Evolutionary conservation across 2,888 invertebrate species (phyloP), one percentile per base, ranked within the genome.

Genomic region (Tenthredo amoena): DNA sequence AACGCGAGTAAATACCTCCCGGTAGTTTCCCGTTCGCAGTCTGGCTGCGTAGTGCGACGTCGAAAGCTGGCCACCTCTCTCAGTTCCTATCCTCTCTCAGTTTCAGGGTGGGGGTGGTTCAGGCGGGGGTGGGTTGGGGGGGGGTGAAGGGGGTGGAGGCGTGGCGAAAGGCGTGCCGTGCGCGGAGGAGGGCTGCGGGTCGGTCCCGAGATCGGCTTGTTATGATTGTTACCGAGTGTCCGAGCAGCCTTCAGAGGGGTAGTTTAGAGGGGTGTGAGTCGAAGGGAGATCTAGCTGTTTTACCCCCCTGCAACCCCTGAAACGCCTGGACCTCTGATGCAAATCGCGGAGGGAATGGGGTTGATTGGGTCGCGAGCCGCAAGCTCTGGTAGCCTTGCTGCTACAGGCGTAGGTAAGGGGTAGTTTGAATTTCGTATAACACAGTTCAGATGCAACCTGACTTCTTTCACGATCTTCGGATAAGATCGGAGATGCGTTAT

Each of bases 181-280:
- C 92, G 93, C 93, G 93, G 92, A 93, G 93, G 93, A 92, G 92
- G 92, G 90, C 91, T 92, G 92, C 91, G 91, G 91, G 92, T 91
- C 91, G 91, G 91, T 91, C 91, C 91, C 91, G 91, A 91, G 91
- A 91, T 91, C 90, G 87, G 90, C 91, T 92, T 91, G 92, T 93
- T 92, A 93, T 93, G 92, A 93, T 93, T 92, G 92, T 93, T 93
- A 91, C 83, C 91, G 92, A 93, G 91, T 92, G 93, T 92, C 92
- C 93, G 92, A 92, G 91, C 89, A 90, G 90, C 91, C 90, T 81
- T 65, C 88, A 90, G 88, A 86, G 87, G 90, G 91, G 90, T 5
- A 55, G 74, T 72, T 50, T n/a, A 62, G 84, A 84, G 85, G 83
- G 76, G 82, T 76, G 82, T 58, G 81, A 50, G 74, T 43, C 74